Evolutionary conservation across 2,797 vertebrate species (phyloP).

Genomic region (Cyclura pinguis): DNA sequence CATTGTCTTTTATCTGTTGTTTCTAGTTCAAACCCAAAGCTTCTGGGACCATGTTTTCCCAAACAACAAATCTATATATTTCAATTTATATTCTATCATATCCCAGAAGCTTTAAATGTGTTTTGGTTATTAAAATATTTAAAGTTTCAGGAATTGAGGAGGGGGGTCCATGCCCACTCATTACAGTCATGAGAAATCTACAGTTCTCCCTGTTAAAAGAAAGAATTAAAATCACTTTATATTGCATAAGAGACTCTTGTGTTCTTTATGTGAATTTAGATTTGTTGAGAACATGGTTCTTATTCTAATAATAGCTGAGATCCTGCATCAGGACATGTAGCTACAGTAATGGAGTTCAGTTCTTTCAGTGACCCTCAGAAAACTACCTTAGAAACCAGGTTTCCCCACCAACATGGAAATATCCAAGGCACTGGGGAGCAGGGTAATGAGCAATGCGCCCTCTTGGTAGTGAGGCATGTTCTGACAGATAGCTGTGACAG

Average conservation of each 20-base stretch:
- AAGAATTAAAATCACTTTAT: neutral
- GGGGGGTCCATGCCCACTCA: neutral
- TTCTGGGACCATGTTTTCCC: neutral
- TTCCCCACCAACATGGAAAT: no score
- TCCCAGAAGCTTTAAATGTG: fast-evolving
- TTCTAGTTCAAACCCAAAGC: constrained; percentile 17
- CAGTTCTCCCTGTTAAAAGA: neutral
- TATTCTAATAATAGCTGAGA: no score
- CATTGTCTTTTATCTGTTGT: constrained; percentile 26
- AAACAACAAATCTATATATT: constrained; percentile 25
- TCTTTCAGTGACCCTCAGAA: no score
- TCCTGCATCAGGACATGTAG: no score
- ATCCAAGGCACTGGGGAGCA: no score
- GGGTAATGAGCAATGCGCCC: no score
- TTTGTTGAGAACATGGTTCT: neutral
- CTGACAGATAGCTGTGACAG: no score
- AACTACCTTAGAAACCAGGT: no score
- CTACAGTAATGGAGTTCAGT: no score
- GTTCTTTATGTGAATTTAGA: neutral
- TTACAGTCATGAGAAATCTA: neutral
- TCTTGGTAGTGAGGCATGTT: no score
- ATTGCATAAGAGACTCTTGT: neutral
- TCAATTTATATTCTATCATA: constrained; percentile 13
- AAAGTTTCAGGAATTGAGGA: neutral
- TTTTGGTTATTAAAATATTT: constrained; percentile 23